These are phyloP conservation scores for Drosophila biarmipes DNA, from an alignment of 1,140 invertebrate species.

Conservation along the genomic window DNA sequence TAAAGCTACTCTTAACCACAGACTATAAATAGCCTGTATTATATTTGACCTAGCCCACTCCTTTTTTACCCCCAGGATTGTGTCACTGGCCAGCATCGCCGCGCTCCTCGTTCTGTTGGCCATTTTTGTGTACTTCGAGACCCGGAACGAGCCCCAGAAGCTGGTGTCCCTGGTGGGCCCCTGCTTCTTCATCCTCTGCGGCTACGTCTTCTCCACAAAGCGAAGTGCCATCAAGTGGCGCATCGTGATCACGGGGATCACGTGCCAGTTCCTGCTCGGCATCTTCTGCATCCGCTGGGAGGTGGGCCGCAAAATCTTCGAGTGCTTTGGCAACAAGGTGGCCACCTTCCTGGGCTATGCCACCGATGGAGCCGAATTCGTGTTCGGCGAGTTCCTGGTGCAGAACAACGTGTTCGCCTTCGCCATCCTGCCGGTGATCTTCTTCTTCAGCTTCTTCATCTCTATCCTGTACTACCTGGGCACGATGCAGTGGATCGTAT, in stretches of 20 bases:
- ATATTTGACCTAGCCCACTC: too few relatives aligned
- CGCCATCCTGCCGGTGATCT: conserved; percentile 93
- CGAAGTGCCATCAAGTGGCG: conserved; percentile 89
- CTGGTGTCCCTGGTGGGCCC: conserved; percentile 89
- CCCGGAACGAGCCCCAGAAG: conserved; percentile 86
- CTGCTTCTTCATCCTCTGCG: conserved; percentile 85
- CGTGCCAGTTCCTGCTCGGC: conserved; percentile 94
- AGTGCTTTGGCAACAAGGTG: conserved; percentile 92
- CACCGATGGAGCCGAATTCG: conserved; percentile 91
- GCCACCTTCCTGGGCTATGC: conserved; percentile 92
- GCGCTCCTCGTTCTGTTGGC: conserved; percentile 85
- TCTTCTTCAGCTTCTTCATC: conserved; percentile 95
- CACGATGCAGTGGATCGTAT: conserved; percentile 93
- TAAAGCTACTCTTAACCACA: too few relatives aligned
- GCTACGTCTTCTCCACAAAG: conserved; percentile 87
- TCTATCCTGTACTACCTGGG: conserved; percentile 95
- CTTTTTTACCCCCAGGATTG: conserved; percentile 15
- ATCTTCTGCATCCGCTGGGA: conserved; percentile 94
- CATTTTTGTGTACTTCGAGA: conserved; percentile 88
- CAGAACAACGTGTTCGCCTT: conserved; percentile 90
- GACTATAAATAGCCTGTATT: too few relatives aligned
- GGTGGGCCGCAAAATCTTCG: conserved; percentile 90
- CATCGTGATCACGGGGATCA: conserved; percentile 91
- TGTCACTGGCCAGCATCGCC: conserved; percentile 42
- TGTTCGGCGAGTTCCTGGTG: conserved; percentile 91